phyloP scores from a whole-genome alignment of 2,113 vertebrate species.

The Deroptyus accipitrinus region DNA sequence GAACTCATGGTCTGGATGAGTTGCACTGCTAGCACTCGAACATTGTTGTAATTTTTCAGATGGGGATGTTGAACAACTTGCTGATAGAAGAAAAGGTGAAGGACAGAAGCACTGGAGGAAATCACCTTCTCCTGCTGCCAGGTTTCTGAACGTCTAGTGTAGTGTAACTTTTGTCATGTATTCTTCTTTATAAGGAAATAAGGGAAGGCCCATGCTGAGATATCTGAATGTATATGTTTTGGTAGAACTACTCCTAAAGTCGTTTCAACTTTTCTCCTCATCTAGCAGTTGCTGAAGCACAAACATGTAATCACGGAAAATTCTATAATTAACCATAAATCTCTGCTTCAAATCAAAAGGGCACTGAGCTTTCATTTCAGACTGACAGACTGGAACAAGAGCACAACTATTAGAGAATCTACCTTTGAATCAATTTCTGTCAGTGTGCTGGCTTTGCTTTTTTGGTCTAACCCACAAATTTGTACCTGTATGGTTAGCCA shows the following conservation, averaged over 20 bases:
- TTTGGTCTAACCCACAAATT: constrained; percentile 50
- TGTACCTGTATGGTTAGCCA: constrained; percentile 36
- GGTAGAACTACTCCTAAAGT: background rate
- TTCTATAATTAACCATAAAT: constrained; percentile 54
- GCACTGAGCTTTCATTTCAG: constrained; percentile 27
- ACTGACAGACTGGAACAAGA: constrained; percentile 19
- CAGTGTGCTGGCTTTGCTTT: constrained; percentile 17
- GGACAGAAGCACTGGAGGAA: background rate
- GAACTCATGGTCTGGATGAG: background rate
- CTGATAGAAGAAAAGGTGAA: background rate
- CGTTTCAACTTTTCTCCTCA: constrained; percentile 27
- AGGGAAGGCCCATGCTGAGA: background rate
- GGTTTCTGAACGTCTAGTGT: background rate
- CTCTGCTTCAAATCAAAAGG: constrained; percentile 41
- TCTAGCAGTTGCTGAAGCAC: constrained; percentile 45
- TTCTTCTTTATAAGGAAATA: background rate
- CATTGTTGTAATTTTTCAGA: background rate
- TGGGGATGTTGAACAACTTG: background rate
- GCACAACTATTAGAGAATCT: constrained; percentile 19
- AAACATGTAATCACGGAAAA: constrained; percentile 41
- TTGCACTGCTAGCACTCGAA: background rate
- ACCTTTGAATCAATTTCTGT: constrained; percentile 35
- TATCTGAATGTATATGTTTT: background rate
- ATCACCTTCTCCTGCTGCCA: background rate
- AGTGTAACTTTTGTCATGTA: background rate